Evolutionary conservation across 2,888 invertebrate genomes (phyloP).

Genomic region (Beris chalybata): DNA sequence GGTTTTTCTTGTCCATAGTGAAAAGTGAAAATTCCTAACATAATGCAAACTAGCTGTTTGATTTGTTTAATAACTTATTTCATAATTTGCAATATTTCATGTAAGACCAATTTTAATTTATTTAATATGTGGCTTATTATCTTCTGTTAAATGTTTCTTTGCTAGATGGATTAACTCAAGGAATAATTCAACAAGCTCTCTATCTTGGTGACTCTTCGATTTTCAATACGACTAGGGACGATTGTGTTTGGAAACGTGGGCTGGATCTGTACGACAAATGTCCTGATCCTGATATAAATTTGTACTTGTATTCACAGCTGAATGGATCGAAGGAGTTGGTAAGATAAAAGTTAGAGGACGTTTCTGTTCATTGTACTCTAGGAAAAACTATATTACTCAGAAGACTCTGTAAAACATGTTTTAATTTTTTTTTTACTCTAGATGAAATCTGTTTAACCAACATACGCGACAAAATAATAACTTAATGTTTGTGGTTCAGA

Average conservation of each 20-base stretch:
- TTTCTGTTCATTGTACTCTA: neutral
- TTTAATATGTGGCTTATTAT: neutral
- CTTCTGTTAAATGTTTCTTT: neutral
- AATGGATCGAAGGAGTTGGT: conserved; percentile 58
- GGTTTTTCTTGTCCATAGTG: conserved; percentile 13
- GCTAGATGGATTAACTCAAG: conserved; percentile 39
- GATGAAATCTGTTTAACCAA: too few species aligned
- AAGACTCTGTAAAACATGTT: neutral
- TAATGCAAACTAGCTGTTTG: conserved; percentile 19
- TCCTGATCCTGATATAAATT: conserved; percentile 69
- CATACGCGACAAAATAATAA: too few species aligned
- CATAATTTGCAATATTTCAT: conserved; percentile 27
- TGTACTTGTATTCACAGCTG: conserved; percentile 66
- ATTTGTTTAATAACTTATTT: conserved; percentile 23
- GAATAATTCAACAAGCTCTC: conserved; percentile 58
- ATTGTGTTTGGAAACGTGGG: conserved; percentile 70
- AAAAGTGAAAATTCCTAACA: conserved; percentile 19
- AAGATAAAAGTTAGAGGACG: conserved; percentile 34
- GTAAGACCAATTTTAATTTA: conserved; percentile 20
- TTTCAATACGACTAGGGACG: conserved; percentile 65
- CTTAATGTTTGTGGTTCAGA: too few species aligned
- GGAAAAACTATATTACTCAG: too few species aligned
- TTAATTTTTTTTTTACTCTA: neutral
- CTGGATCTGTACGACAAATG: conserved; percentile 65
- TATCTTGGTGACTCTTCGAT: conserved; percentile 63